Percentiles rank a stretch among this genome's conserved stretches.
Evolutionary conservation across 2,888 invertebrate genomes (phyloP).

Genomic region (Branchinecta sandiegonensis): DNA sequence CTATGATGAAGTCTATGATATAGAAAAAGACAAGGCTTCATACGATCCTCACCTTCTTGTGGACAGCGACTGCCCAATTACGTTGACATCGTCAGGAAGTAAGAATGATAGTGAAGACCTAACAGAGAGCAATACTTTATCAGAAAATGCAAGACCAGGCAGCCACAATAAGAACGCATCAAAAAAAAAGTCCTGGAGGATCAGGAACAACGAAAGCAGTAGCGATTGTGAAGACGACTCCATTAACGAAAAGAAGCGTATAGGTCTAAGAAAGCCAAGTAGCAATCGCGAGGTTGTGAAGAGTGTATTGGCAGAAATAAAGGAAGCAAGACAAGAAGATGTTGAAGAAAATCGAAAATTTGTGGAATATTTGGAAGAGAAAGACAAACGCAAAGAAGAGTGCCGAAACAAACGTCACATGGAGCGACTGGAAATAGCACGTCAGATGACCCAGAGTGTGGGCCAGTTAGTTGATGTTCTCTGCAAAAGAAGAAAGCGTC

Average conservation of each 20-base stretch:
- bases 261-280: background rate
- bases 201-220: no score
- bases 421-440: background rate
- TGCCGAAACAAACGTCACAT: background rate
- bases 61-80: background rate
- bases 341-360: background rate
- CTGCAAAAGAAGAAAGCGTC: no score
- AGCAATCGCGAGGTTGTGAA: background rate
- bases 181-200: no score
- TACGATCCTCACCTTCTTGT: background rate
- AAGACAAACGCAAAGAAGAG: background rate
- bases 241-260: background rate
- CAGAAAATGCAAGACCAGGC: background rate
- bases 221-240: background rate
- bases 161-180: background rate
- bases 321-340: no score
- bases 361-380: background rate
- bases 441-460: no score
- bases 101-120: background rate
- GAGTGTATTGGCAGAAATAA: background rate
- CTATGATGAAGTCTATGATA: constrained; percentile 1
- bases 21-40: constrained; percentile 1
- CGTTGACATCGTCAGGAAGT: no score
- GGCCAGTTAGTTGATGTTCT: no score
- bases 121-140: background rate